These are phyloP conservation scores for Mantis religiosa DNA, from an alignment of 2,888 invertebrate genomes.

Conservation along the genomic window DNA sequence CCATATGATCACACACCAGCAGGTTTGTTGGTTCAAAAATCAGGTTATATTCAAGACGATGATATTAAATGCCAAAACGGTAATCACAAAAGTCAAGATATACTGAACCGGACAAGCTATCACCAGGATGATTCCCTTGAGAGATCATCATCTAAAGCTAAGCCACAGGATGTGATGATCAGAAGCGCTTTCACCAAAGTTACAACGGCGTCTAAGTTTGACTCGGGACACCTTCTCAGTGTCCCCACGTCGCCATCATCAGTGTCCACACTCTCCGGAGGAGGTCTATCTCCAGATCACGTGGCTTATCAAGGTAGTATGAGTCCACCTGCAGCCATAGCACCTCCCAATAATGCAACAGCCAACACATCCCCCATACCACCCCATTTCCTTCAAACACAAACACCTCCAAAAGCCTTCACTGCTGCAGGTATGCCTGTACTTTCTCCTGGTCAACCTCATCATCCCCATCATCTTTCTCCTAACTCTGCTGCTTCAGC, in stretches of 20 bases:
- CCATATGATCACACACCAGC: slow-evolving; percentile 4
- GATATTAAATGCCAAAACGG: slow-evolving; percentile 1
- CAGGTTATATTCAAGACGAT: slow-evolving; percentile 5
- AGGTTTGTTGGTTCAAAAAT: not conserved
- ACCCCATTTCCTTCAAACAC: slow-evolving; percentile 14
- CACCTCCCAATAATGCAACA: not conserved
- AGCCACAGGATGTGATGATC: slow-evolving; percentile 1
- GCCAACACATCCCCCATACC: slow-evolving; percentile 23
- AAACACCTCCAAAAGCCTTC: slow-evolving; percentile 22
- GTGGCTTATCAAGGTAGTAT: slow-evolving; percentile 72
- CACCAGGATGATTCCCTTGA: not conserved
- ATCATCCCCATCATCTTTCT: not conserved
- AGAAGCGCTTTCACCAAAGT: slow-evolving; percentile 83
- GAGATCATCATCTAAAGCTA: not conserved
- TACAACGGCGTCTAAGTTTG: slow-evolving; percentile 35
- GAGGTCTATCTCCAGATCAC: slow-evolving; percentile 56
- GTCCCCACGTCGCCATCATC: slow-evolving; percentile 34
- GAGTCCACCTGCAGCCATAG: slow-evolving; percentile 56
- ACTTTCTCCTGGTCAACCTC: slow-evolving; percentile 23
- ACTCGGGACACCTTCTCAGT: slow-evolving; percentile 11
- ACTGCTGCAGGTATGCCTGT: slow-evolving; percentile 29
- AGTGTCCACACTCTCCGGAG: slow-evolving; percentile 31
- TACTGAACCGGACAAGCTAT: not conserved
- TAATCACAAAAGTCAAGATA: slow-evolving; percentile 3
- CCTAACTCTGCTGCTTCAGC: not conserved